Evolutionary conservation across 2,888 invertebrate species (phyloP).

Genomic region (Antheraea yamamai): DNA sequence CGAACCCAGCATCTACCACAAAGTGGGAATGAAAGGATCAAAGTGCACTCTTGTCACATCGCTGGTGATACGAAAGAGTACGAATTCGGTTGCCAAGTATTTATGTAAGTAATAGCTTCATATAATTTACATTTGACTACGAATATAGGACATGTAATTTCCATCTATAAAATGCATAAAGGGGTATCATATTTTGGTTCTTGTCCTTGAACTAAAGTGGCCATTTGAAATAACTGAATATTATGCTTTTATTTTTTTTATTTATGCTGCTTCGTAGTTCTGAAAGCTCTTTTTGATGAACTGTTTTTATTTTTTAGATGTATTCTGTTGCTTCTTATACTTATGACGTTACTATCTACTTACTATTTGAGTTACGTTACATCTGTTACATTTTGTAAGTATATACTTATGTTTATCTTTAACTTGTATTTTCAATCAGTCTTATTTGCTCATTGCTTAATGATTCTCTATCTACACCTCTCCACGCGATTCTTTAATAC

Average conservation of each 20-base stretch:
- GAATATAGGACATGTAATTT: neutral
- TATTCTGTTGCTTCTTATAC: neutral
- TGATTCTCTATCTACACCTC: neutral
- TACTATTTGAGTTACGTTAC: neutral
- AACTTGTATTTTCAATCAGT: neutral
- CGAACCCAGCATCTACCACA: conserved; percentile 21
- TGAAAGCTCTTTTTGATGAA: too few species aligned
- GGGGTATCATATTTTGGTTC: too few species aligned
- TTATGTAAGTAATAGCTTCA: conserved; percentile 38
- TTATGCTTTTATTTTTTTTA: too few species aligned
- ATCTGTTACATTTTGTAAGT: neutral
- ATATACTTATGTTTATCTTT: neutral
- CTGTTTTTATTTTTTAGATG: neutral
- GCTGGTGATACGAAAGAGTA: conserved; percentile 26
- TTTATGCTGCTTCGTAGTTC: neutral
- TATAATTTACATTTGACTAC: neutral
- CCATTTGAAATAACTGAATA: neutral
- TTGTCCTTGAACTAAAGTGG: neutral
- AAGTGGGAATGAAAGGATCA: conserved; percentile 28
- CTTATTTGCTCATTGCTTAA: neutral
- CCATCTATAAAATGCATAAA: neutral
- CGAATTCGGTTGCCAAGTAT: conserved; percentile 31
- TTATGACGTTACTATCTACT: neutral
- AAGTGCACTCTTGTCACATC: conserved; percentile 34
- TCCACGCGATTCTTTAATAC: neutral